Base-by-base conservation (phyloP, 2,797 vertebrate genomes). In the Cynopterus sphinx region DNA sequence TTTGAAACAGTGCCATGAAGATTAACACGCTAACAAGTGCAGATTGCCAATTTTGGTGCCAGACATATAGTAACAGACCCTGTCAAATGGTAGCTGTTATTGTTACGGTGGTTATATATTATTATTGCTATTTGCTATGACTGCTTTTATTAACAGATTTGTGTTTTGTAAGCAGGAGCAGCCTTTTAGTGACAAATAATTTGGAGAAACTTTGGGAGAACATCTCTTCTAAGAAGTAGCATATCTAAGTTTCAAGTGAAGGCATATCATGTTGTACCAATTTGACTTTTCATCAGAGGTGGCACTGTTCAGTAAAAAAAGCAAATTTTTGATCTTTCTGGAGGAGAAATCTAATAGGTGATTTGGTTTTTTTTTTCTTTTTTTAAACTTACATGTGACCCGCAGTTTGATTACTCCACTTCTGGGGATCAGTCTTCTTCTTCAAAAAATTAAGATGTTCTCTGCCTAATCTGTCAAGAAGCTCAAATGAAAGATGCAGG, bases 281-380 rank as follows among this genome's bases (percentile, higher is more conserved):
- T 61, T 75, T 57, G 39, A 28, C 22, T 86, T 82, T 96, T 94
- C 21, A 8, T 0, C 41, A 5, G 0, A 22, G n/a, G 51, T 28
- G 39, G 17, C n/a, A 11, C 81, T 87, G 78, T 89, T 81, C 73
- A 88, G 33, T 57, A 21, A 63, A 53, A 65, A 71, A 82, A 83
- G 26, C 68, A 77, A 84, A 65, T 57, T 0, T 70, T 70, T 26
- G 70, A 21, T 78, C 70, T 79, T 89, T 79, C 75, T 84, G 49
- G 57, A 78, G 49, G 55, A 49, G 51, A 71, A 92, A 41, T 9
- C 6, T 74, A 39, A 53, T n/a, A n/a, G n/a, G n/a, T 31, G 9
- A 24, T 68, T 61, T 73, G 49, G 10, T 41, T 63, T 67, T 57
- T 79, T 73, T 33, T 43, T 5, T 10, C 26, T 79, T 39, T 12